Evolutionary conservation across 2,113 vertebrate genomes (phyloP).

Genomic region (Perognathus longimembris): DNA sequence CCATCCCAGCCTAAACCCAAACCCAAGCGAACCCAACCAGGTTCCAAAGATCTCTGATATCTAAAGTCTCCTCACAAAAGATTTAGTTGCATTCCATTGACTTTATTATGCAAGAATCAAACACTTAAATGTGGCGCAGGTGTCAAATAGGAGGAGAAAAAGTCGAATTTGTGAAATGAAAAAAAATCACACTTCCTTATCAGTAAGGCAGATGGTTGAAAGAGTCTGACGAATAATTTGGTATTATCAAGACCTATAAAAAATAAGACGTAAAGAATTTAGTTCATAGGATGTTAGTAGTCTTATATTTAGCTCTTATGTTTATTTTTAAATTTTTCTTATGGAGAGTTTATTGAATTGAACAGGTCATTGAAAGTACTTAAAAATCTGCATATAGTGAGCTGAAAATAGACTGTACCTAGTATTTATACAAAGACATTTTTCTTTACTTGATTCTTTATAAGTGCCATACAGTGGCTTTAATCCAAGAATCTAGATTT

Average conservation of each 20-base stretch:
- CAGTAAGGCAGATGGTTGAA: neutral
- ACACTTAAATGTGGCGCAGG: neutral
- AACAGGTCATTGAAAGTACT: conserved; percentile 29
- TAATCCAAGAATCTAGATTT: conserved; percentile 21
- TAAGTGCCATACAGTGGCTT: neutral
- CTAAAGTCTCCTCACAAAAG: neutral
- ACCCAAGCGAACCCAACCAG: too few species aligned
- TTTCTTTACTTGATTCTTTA: neutral
- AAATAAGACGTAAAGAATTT: conserved; percentile 38
- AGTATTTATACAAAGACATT: neutral
- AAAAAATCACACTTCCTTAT: conserved; percentile 52
- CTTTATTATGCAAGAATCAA: conserved; percentile 75
- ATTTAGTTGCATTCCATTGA: conserved; percentile 43
- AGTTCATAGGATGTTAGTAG: neutral
- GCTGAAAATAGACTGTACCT: neutral
- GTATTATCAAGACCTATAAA: conserved; percentile 63
- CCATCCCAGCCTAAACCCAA: too few species aligned
- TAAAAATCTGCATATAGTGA: neutral
- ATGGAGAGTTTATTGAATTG: conserved; percentile 20
- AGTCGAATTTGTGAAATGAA: neutral
- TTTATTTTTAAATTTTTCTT: neutral
- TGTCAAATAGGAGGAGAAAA: neutral
- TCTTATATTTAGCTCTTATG: conserved; percentile 20
- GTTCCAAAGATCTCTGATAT: neutral
- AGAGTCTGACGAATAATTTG: neutral